Conservation (phyloP, 2,888 invertebrate species). For the Orthosia cruda region DNA sequence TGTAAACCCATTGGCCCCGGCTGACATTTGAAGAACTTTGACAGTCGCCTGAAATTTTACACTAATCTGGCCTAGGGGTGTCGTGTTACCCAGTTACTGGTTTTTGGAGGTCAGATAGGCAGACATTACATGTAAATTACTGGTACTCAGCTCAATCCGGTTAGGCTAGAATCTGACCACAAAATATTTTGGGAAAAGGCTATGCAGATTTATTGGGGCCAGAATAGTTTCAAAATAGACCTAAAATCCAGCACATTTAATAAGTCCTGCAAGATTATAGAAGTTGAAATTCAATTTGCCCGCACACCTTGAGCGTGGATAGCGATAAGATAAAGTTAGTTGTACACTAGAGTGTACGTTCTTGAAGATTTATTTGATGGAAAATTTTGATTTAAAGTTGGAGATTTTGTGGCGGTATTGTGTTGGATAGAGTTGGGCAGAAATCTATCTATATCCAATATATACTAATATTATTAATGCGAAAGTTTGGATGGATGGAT, state of each 20-base stretch:
- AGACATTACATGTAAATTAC: too few species aligned
- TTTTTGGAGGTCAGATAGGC: too few species aligned
- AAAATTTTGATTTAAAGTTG: conserved; percentile 6
- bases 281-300: conserved; percentile 79
- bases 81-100: too few species aligned
- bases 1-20: too few species aligned
- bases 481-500: too few species aligned
- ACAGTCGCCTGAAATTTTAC: too few species aligned
- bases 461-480: too few species aligned
- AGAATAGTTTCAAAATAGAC: conserved; percentile 40
- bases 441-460: not conserved
- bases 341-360: conserved; percentile 24
- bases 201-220: not conserved
- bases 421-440: not conserved
- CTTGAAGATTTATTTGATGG: not conserved
- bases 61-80: too few species aligned
- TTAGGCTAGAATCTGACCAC: too few species aligned
- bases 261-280: conserved; percentile 72
- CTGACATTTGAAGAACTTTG: too few species aligned
- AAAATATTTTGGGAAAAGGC: too few species aligned
- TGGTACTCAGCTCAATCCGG: too few species aligned
- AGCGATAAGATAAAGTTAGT: conserved; percentile 42
- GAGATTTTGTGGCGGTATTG: conserved; percentile 1
- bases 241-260: conserved; percentile 47
- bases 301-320: conserved; percentile 67